phyloP scores from a whole-genome alignment of 2,113 vertebrate genomes.

The Cyprinus carpio region DNA sequence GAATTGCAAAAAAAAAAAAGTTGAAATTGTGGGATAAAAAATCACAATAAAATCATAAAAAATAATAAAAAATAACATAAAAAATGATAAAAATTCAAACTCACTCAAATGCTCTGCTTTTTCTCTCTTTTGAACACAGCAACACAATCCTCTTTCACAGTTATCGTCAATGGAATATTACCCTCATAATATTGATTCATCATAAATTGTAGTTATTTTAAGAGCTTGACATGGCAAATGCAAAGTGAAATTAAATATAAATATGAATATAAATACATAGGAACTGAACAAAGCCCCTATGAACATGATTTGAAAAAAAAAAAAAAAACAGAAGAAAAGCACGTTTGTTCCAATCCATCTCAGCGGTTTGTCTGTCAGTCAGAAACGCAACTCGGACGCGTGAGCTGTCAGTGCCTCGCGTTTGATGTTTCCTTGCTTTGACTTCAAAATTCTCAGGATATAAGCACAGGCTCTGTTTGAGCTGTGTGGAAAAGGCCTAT shows the following conservation, averaged over 20 bases:
- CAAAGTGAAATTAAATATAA: conserved; percentile 47
- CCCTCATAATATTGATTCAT: conserved; percentile 50
- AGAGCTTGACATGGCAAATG: conserved; percentile 42
- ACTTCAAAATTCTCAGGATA: conserved; percentile 47
- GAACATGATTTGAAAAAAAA: conserved; percentile 30
- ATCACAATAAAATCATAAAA: too few relatives aligned
- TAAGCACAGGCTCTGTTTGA: conserved; percentile 44
- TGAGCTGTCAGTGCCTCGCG: conserved; percentile 22
- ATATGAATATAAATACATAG: conserved; percentile 28
- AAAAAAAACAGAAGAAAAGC: neutral
- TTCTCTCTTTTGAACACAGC: neutral
- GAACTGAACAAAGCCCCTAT: conserved; percentile 32
- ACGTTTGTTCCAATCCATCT: conserved; percentile 47
- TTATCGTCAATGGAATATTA: conserved; percentile 13
- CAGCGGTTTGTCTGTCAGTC: conserved; percentile 15
- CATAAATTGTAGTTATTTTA: conserved; percentile 39
- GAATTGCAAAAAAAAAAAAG: too few relatives aligned
- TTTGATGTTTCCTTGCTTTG: conserved; percentile 46
- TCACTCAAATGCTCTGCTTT: neutral
- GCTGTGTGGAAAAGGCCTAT: conserved; percentile 56
- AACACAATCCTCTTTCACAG: neutral
- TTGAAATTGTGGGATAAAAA: too few relatives aligned
- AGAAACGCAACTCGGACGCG: conserved; percentile 45
- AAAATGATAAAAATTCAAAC: too few relatives aligned
- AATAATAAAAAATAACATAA: too few relatives aligned